Evolutionary conservation across 2,888 invertebrate genomes (phyloP), one percentile per base, ranked within the genome.

Genomic region (Tricholauxania praeusta): DNA sequence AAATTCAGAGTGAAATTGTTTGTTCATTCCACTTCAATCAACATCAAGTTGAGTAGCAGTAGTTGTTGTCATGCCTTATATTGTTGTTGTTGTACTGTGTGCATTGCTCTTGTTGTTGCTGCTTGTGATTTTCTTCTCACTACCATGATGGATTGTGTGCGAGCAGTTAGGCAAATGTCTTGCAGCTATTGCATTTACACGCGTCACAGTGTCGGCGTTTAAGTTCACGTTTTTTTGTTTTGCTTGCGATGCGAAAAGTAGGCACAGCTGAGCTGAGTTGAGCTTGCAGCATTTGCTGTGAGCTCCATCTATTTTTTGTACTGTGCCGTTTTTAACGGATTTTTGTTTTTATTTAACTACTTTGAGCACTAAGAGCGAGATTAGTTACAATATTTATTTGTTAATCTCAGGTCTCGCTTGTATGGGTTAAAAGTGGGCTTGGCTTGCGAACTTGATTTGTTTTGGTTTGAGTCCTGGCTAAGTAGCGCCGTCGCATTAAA

Each of bases 21-120:
- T 79, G 78, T 39, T 39, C 39, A 19, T 79, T 80, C 79, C 79
- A 79, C 80, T 82, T 82, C 80, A 80, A 82, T 80, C 81, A 80
- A 79, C 77, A 81, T 80, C 80, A 78, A 63, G 72, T 74, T 72
- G 75, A 70, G 69, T 74, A 69, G 68, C 70, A 70, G 68, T 57
- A 39, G 53, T 52, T 65, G 32, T 65, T 62, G 55, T 49, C 69
- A 60, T 62, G 65, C 69, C 57, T 47, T 14, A 10, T 14, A 17
- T 52, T 48, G 62, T 62, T 67, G 53, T 69, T 69, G 65, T 53
- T 74, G 67, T 68, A 67, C 68, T 66, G 60, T 53, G 52, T 75
- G 52, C 32, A 7, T 22, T 57, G 15, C 65, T 22, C 52, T 22
- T 22, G 48, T 49, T 53, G 66, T 39, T 55, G 47, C 59, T 48